Conservation (phyloP, 1,140 invertebrate species). For the Trissolcus basalis region DNA sequence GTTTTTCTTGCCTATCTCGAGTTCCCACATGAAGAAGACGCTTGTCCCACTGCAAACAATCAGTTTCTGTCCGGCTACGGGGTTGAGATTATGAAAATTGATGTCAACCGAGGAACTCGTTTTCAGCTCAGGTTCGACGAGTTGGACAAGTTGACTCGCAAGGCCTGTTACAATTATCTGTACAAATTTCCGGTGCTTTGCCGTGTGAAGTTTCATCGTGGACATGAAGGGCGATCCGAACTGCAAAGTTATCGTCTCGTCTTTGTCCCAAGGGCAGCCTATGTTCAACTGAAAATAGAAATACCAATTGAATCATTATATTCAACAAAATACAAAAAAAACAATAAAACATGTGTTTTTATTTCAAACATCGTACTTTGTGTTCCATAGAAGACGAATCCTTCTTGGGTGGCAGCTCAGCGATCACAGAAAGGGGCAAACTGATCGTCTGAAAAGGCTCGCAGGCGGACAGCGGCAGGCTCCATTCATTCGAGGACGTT, state of each 20-base stretch:
- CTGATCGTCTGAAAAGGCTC: slow-evolving; percentile 82
- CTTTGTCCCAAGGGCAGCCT: slow-evolving; percentile 84
- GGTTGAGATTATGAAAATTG: slow-evolving; percentile 81
- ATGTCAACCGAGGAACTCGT: slow-evolving; percentile 76
- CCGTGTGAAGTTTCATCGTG: slow-evolving; percentile 87
- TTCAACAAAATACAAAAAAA: slow-evolving; percentile 25
- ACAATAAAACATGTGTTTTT: no score
- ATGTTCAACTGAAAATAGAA: slow-evolving; percentile 77
- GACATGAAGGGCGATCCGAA: slow-evolving; percentile 89
- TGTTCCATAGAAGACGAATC: slow-evolving; percentile 82
- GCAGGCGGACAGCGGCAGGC: slow-evolving; percentile 80
- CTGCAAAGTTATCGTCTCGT: slow-evolving; percentile 82
- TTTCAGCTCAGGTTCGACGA: slow-evolving; percentile 78
- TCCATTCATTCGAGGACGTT: slow-evolving; percentile 75
- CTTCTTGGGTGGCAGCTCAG: slow-evolving; percentile 83
- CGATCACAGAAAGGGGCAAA: slow-evolving; percentile 81
- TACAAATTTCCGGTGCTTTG: slow-evolving; percentile 86
- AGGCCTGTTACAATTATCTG: slow-evolving; percentile 86
- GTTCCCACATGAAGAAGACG: slow-evolving; percentile 89
- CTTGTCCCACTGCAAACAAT: slow-evolving; percentile 81
- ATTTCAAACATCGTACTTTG: slow-evolving; percentile 74
- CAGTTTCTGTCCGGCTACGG: slow-evolving; percentile 77
- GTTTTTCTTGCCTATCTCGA: slow-evolving; percentile 77
- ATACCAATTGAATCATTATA: slow-evolving; percentile 10
- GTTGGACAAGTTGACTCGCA: slow-evolving; percentile 77